Base-by-base conservation (phyloP, 2,888 invertebrate species). In the Nephrotoma guestfalica region DNA sequence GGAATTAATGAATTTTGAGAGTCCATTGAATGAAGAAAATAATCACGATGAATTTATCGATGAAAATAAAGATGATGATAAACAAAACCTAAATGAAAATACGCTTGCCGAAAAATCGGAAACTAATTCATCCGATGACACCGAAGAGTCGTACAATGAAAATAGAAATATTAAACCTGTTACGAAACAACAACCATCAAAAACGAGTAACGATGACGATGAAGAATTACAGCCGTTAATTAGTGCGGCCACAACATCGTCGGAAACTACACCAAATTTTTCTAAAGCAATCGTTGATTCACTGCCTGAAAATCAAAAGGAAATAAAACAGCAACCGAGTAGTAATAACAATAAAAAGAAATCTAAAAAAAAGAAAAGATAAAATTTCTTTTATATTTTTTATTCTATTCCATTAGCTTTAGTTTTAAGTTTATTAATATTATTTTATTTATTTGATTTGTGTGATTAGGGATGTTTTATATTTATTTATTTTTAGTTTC, bases 331-430 rank as follows among this genome's bases (percentile, higher is more conserved):
- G 87, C 85, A 0, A 43, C 86, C 41, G 6, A 86, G 87, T 83
- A 87, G 86, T 6, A 87, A 43, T 57, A 86, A 51, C 87, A 89
- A 89, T 88, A 91, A 91, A 89, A 92, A 92, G 90, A 91, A 91
- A 89, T 90, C 91, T 1, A 91, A 91, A 88, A 90, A 91, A 30
- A 92, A 91, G 88, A 91, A 91, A 87, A 91, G 91, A 91, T 91
- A 91, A 91, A 91, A 91, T 90, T 92, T 91, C 42, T 43, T 43
- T 43, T 43, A 43, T 43, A 43, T 85, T 85, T 85, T 85, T 18
- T 43, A 43, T 85, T 43, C 85, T 85, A 85, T 85, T 85, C 85
- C 85, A 85, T 45, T 85, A 43, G 42, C 18, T 85, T 85, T 84
- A 42, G 41, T 84, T 41, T 41, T 84, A 84, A 84, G 41, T 84